phyloP scores from a whole-genome alignment of 2,797 vertebrate genomes.

The Crenichthys baileyi region DNA sequence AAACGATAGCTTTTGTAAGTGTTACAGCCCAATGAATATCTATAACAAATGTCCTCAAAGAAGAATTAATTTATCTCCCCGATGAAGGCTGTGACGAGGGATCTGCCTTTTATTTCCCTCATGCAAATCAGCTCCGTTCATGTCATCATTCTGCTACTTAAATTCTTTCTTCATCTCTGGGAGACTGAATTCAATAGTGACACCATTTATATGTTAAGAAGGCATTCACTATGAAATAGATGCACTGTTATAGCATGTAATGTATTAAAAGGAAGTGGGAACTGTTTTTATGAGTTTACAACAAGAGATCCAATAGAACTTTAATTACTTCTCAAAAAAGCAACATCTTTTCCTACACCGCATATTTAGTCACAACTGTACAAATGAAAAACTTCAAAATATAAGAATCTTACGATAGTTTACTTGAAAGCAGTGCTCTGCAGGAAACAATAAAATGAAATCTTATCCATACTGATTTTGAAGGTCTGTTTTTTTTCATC shows the following conservation, averaged over 20 bases:
- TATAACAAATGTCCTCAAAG: slow-evolving; percentile 59
- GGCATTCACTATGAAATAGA: slow-evolving; percentile 52
- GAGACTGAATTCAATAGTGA: slow-evolving; percentile 43
- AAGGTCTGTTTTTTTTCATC: background rate
- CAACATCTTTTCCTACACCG: background rate
- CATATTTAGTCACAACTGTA: slow-evolving; percentile 3
- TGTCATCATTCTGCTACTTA: slow-evolving; percentile 24
- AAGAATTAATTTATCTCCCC: slow-evolving; percentile 68
- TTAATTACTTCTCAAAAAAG: slow-evolving; percentile 26
- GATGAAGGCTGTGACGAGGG: slow-evolving; percentile 53
- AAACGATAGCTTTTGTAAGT: slow-evolving; percentile 54
- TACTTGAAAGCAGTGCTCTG: background rate
- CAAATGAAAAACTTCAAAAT: background rate
- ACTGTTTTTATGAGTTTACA: slow-evolving; percentile 25
- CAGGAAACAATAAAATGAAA: background rate
- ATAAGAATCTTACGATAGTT: background rate
- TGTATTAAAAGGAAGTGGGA: slow-evolving; percentile 44
- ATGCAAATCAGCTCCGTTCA: slow-evolving; percentile 51
- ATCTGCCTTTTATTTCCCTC: slow-evolving; percentile 50
- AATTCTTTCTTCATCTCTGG: slow-evolving; percentile 31
- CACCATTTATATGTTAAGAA: slow-evolving; percentile 74
- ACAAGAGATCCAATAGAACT: slow-evolving; percentile 2
- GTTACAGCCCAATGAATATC: slow-evolving; percentile 63
- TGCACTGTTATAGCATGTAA: slow-evolving; percentile 46
- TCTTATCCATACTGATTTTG: background rate